Evolutionary conservation across 2,113 vertebrate genomes (phyloP).

Genomic region (Ranitomeya variabilis): DNA sequence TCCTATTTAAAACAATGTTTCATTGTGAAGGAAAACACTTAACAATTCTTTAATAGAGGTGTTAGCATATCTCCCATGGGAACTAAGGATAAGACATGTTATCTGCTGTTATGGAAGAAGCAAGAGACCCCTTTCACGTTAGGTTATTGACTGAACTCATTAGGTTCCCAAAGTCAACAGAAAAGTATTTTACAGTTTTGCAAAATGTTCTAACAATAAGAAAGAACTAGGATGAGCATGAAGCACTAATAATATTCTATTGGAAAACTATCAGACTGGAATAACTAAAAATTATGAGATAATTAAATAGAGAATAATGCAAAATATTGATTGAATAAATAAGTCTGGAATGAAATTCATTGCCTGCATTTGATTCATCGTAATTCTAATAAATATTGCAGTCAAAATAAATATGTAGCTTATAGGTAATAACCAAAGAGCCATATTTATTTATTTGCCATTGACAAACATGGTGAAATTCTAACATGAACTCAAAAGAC

Average conservation of each 20-base stretch:
- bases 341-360: conserved; percentile 22
- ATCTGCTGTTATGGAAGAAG: too few relatives aligned
- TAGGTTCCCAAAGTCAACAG: neutral
- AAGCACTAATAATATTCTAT: conserved; percentile 16
- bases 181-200: neutral
- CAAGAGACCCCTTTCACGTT: too few relatives aligned
- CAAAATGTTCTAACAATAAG: neutral
- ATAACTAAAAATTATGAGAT: conserved; percentile 26
- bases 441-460: conserved; percentile 27
- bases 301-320: conserved; percentile 33
- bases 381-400: conserved; percentile 22
- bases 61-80: too few relatives aligned
- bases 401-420: conserved; percentile 35
- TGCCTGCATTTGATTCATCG: conserved; percentile 1
- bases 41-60: too few relatives aligned
- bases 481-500: conserved; percentile 10
- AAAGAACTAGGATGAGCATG: neutral
- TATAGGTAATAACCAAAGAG: neutral
- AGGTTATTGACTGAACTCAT: too few relatives aligned
- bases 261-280: conserved; percentile 31
- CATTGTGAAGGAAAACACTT: too few relatives aligned
- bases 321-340: conserved; percentile 32
- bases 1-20: too few relatives aligned
- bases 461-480: conserved; percentile 25
- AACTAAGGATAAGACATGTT: too few relatives aligned